Evolutionary conservation across 2,888 invertebrate species (phyloP), one percentile per base, ranked within the genome.

Genomic region (Strigamia transsilvanica): DNA sequence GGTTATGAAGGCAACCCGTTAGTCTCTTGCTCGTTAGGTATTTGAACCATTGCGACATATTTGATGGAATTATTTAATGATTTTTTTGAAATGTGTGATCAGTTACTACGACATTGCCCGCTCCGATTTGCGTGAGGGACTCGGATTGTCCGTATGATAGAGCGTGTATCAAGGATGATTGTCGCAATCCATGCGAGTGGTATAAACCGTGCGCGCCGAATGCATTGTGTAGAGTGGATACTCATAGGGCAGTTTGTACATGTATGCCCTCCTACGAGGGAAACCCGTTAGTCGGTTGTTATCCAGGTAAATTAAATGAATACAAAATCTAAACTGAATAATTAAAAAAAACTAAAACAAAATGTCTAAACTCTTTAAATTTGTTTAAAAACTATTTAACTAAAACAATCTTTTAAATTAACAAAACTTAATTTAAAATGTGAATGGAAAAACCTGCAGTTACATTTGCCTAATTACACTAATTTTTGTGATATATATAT

Each of bases 231-330:
- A 82, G 83, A 27, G 82, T 85, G 4, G 84, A 83, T 56, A 84
- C 85, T 61, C 86, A 86, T 80, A 83, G 84, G 46, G 85, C 86
- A 15, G 82, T 85, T 9, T 86, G 86, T 61, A 83, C 84, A 13
- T 86, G 86, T 83, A 83, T 84, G 23, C 83, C 84, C 9, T 82
- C 83, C n/a, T 84, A 83, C 51, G 41, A 51, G 21, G 87, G 86
- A 10, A 82, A 91, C 79, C 83, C 83, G 15, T 61, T 73, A 38
- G 82, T 82, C n/a, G n/a, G 27, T 34, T 83, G 83, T 83, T 7
- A 23, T 27, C 21, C 41, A 81, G 81, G 81, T 81, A 81, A 27
- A 34, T 21, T n/a, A 18, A 56, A 18, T 18, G 9, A n/a, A 56
- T 5, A 9, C n/a, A 18, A 56, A 15, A 46, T 6, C 0, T 56